Evolutionary conservation across 2,797 vertebrate genomes (phyloP), one percentile per base, ranked within the genome.

Genomic region (Rhynchonycteris naso): DNA sequence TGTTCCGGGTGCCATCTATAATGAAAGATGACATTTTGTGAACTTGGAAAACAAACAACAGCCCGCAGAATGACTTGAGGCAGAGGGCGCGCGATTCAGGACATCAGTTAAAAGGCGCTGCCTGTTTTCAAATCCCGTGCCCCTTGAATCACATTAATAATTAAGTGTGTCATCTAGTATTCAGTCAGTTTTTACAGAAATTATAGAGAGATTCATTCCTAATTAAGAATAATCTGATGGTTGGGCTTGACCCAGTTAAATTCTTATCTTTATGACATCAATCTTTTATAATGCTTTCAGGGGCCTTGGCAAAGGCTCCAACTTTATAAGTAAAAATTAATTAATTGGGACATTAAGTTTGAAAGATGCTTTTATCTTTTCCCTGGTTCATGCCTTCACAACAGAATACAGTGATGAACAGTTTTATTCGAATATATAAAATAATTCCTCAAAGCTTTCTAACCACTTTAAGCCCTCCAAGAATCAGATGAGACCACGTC

Each of bases 291-390:
- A 96, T 97, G 88, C 93, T 97, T 97, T 93, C 91, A 93, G 94
- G 95, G 96, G 68, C 59, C 86, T 96, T 97, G 97, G 97, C 94
- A 95, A 95, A 96, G 78, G 1, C 81, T 95, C 86, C 75, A 90
- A 81, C 96, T 97, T 97, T 95, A 95, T 97, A 97, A 97, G 97
- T 97, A 97, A 97, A 97, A 97, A 96, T 97, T 97, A 97, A 97
- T 97, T 97, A 97, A 97, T 97, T 97, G 96, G 97, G 92, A 96
- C 97, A 97, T 97, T 97, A 97, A 97, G 97, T 96, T 81, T 97
- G 96, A 97, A 97, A 92, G 96, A 97, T 94, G 96, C 97, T 97
- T 97, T 97, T 97, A 97, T 96, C 97, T 97, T 97, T 93, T 95
- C 91, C 82, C 95, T 91, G 95, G 90, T 96, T 97, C 88, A 83